A percentile compares a stretch with the other conserved stretches of the same genome.
Evolutionary conservation across 2,797 vertebrate genomes (phyloP).

Genomic region (Diglossa cyanea): DNA sequence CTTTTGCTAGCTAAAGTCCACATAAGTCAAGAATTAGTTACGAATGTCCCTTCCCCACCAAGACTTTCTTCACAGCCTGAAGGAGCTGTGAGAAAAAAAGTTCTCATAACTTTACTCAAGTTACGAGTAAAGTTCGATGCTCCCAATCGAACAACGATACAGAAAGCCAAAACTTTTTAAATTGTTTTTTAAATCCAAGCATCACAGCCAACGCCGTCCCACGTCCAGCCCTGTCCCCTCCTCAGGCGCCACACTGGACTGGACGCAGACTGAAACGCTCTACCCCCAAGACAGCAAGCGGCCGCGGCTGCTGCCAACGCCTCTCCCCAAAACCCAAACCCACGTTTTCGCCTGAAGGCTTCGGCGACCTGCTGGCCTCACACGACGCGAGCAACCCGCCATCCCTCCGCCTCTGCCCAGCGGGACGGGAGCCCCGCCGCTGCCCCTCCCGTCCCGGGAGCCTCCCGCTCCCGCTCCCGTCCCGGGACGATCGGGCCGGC

Average conservation of each 20-base stretch:
- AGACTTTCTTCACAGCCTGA: background rate
- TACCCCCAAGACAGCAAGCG: fast-evolving
- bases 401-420: background rate
- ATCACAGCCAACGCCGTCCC: background rate
- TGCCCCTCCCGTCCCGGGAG: background rate
- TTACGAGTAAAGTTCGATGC: fast-evolving
- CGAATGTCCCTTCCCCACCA: background rate
- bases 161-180: fast-evolving
- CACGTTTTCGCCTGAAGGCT: background rate
- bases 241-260: background rate
- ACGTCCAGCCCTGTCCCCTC: fast-evolving
- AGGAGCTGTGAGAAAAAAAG: background rate
- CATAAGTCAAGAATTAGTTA: fast-evolving
- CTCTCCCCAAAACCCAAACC: background rate
- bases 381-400: too few species aligned
- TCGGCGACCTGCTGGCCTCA: background rate
- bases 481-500: background rate
- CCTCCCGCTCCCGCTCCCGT: background rate
- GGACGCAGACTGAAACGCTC: fast-evolving
- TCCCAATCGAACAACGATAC: fast-evolving
- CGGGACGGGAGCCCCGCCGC: background rate
- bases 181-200: background rate
- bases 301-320: background rate
- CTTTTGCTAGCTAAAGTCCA: background rate
- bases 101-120: background rate